Evolutionary conservation across 2,888 invertebrate species (phyloP).

Genomic region (Scrobipalpa costella): DNA sequence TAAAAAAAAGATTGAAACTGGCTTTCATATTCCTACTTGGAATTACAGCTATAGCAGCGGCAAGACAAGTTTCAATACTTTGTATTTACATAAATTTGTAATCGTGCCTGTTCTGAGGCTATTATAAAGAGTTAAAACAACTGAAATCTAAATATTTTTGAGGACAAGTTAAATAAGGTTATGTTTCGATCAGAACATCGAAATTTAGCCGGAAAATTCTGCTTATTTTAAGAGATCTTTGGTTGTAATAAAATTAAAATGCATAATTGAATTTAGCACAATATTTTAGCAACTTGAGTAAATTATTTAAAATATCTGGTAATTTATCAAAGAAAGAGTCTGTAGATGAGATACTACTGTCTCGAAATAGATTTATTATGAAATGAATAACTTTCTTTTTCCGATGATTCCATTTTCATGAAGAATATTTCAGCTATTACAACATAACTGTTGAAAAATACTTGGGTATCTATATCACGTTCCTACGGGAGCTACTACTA

Average conservation of each 20-base stretch:
- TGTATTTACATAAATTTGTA: slow-evolving; percentile 9
- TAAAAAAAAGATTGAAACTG: too few species aligned
- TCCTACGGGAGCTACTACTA: background rate
- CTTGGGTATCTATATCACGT: too few species aligned
- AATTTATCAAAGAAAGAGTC: too few species aligned
- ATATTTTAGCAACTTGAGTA: too few species aligned
- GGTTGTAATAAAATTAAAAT: background rate
- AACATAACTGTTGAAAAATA: too few species aligned
- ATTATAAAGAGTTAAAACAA: background rate
- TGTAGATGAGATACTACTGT: too few species aligned
- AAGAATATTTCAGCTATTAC: too few species aligned
- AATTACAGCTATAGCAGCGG: background rate
- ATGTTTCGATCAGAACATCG: background rate
- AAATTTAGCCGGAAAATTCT: background rate
- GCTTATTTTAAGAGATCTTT: background rate
- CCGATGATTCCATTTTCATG: too few species aligned
- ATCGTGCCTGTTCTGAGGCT: background rate
- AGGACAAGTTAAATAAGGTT: slow-evolving; percentile 5
- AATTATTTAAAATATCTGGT: too few species aligned
- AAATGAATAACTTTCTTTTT: too few species aligned
- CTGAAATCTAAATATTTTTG: background rate
- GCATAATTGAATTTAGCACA: too few species aligned
- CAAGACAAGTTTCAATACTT: background rate
- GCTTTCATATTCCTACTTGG: too few species aligned
- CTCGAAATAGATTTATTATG: background rate